Base-by-base conservation (phyloP, 2,888 invertebrate species). In the Plagiodera versicolora region DNA sequence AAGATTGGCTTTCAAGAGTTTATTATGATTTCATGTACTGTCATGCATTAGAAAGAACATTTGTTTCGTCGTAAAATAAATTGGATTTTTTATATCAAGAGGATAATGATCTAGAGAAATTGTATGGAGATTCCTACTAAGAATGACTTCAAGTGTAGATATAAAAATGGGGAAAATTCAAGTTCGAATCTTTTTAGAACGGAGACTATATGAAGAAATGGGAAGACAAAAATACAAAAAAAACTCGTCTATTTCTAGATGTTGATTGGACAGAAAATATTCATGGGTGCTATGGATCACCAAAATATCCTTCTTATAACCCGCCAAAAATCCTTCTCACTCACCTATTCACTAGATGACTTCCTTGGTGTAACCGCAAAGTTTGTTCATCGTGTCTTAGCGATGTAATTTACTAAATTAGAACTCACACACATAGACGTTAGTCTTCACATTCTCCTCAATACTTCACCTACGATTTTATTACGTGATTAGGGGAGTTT, bases 1-100 rank as follows among this genome's bases (percentile, higher is more conserved):
- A 62, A 63, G 59, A 65, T 63, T 65, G 65, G 63, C 65, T 69
- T 70, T 57, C 67, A 70, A 64, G 67, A 70, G 70, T 70, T 70
- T 65, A 70, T 72, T 72, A 70, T 65, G 48, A 64, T 58, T 67
- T 65, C 63, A 65, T 65, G 59, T 63, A 63, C 52, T 59, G 59
- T 52, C 58, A 59, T 61, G 61, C 55, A 54, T 61, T 49, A 48
- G 49, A 46, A 56, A 32, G 51, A 55, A 32, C 49, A 51, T 61
- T 58, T 49, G 32, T 46, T 50, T 51, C 28, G 55, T 18, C 49
- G 51, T 61, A 61, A 61, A 61, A 55, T 50, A 58, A 61, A 61
- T 61, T 61, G 61, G 61, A 61, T 50, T 53, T 50, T 58, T 30
- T 11, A 44, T 48, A 16, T 20, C 24, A 6, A 53, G 14, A 53